These are phyloP conservation scores for Apeltes quadracus DNA, from an alignment of 2,113 vertebrate species.

Conservation along the genomic window DNA sequence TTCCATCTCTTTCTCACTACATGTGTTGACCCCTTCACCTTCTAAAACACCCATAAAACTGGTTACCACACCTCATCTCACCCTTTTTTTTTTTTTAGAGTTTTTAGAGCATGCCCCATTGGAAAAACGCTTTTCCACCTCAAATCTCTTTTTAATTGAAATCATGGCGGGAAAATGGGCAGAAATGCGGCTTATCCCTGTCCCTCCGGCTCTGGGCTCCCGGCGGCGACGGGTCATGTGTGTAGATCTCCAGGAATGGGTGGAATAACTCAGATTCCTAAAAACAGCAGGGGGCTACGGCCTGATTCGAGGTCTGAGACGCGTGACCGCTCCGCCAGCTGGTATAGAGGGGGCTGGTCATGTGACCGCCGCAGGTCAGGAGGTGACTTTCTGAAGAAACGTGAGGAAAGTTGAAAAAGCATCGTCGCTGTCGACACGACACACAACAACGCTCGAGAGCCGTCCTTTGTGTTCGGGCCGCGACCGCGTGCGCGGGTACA, in stretches of 20 bases:
- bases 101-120: slow-evolving; percentile 36
- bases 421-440: slow-evolving; percentile 15
- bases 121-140: slow-evolving; percentile 73
- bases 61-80: slow-evolving; percentile 15
- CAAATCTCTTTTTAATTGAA: slow-evolving; percentile 83
- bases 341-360: background rate
- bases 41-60: slow-evolving; percentile 1
- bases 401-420: background rate
- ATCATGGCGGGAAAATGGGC: slow-evolving; percentile 51
- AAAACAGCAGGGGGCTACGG: slow-evolving; percentile 58
- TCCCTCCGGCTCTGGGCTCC: slow-evolving; percentile 51
- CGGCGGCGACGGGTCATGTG: slow-evolving; percentile 66
- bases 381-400: background rate
- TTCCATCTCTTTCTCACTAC: background rate
- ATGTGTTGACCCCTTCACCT: background rate
- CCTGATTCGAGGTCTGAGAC: slow-evolving; percentile 15
- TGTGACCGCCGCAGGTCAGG: background rate
- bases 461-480: slow-evolving; percentile 13
- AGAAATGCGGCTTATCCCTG: slow-evolving; percentile 72
- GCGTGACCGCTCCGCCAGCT: slow-evolving; percentile 37
- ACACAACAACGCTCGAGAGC: slow-evolving; percentile 19
- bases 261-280: slow-evolving; percentile 76
- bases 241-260: slow-evolving; percentile 69
- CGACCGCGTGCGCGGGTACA: background rate
- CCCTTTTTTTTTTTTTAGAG: slow-evolving; percentile 14